Conservation (phyloP, 2,797 vertebrate genomes). For the Mastacembelus armatus region DNA sequence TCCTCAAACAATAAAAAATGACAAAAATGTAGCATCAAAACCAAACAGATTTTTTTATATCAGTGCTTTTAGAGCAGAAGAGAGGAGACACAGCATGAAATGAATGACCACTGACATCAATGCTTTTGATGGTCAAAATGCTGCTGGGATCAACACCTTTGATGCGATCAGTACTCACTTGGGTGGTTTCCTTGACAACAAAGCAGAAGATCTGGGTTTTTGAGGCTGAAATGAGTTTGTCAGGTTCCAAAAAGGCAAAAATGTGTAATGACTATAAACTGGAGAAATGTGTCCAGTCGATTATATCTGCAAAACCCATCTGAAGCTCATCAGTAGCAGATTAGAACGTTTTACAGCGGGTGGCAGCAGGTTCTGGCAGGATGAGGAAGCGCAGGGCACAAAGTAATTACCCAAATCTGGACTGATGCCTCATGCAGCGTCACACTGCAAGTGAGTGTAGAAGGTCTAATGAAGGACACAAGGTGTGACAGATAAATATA, state of each 20-base stretch:
- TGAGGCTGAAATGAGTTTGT: constrained; percentile 18
- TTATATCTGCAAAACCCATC: constrained; percentile 18
- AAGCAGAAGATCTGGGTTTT: constrained; percentile 17
- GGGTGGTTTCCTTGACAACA: constrained; percentile 47
- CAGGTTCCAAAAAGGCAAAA: constrained; percentile 13
- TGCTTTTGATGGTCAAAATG: constrained; percentile 33
- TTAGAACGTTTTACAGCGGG: constrained; percentile 6
- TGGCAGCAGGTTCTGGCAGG: constrained; percentile 25
- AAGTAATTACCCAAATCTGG: constrained; percentile 36
- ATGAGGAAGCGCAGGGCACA: constrained; percentile 1
- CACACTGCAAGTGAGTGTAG: constrained; percentile 26
- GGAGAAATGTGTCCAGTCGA: constrained; percentile 18
- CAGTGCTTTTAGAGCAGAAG: background rate
- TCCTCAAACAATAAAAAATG: background rate
- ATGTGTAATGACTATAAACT: background rate
- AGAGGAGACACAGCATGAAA: constrained; percentile 6
- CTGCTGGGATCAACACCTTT: constrained; percentile 29
- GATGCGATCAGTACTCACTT: constrained; percentile 20
- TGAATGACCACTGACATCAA: constrained; percentile 15
- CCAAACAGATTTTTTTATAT: background rate
- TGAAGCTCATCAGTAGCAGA: constrained; percentile 15
- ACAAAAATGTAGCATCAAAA: background rate
- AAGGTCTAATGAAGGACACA: constrained; percentile 36
- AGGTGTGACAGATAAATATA: constrained; percentile 5
- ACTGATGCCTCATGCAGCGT: constrained; percentile 23